These are phyloP conservation scores for Antedon mediterranea DNA, from an alignment of 53 echinoderm and acorn worm species.

Conservation along the genomic window DNA sequence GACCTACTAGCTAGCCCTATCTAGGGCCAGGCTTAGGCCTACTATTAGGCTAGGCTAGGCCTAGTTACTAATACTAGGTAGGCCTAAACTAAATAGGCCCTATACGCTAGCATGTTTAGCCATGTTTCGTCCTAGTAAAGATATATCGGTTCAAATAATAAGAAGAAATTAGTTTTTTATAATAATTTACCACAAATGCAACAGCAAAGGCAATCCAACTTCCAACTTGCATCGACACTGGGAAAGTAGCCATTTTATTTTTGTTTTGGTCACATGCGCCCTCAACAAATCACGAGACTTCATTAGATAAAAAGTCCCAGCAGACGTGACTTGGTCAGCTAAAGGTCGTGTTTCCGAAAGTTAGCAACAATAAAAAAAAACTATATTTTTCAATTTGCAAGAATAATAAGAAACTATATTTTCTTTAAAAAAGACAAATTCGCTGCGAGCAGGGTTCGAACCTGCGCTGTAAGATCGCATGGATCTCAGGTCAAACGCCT, in stretches of 20 bases:
- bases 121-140: background rate
- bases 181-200: slow-evolving; percentile 9
- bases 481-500: slow-evolving; percentile 39
- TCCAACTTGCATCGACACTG: slow-evolving; percentile 2
- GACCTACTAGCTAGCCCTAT: too few relatives aligned
- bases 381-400: too few relatives aligned
- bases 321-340: too few relatives aligned
- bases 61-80: too few relatives aligned
- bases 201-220: slow-evolving; percentile 25
- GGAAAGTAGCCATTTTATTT: slow-evolving; percentile 28
- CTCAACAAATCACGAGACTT: background rate
- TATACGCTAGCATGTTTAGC: too few relatives aligned
- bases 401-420: too few relatives aligned
- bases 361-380: too few relatives aligned
- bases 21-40: too few relatives aligned
- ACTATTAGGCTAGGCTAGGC: too few relatives aligned
- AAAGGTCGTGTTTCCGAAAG: too few relatives aligned
- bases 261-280: background rate
- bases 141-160: background rate
- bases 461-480: slow-evolving; percentile 33
- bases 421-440: too few relatives aligned
- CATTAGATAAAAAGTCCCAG: background rate
- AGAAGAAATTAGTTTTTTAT: background rate
- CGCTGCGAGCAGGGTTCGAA: slow-evolving; percentile 33
- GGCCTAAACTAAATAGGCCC: background rate